Evolutionary conservation across 1,140 invertebrate species (phyloP).

Genomic region (Drosophila parvula): DNA sequence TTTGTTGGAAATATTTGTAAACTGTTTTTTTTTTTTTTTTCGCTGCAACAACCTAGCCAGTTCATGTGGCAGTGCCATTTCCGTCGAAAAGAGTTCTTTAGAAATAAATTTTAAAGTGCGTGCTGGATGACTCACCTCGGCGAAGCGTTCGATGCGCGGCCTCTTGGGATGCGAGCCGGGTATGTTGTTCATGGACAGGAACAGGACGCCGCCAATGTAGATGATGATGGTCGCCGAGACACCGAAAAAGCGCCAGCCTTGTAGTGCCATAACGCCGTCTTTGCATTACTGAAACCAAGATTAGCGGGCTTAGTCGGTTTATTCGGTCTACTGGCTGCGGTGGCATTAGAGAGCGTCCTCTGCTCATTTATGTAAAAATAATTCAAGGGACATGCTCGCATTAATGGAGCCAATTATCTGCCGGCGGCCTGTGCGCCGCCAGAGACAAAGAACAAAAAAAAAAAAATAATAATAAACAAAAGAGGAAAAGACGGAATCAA

Average conservation of each 20-base stretch:
- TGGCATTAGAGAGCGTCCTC: not conserved
- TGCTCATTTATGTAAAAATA: conserved; percentile 36
- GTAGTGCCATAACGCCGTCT: conserved; percentile 82
- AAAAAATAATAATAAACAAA: not conserved
- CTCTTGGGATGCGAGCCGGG: conserved; percentile 84
- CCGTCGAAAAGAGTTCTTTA: not conserved
- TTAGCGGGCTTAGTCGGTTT: conserved; percentile 7
- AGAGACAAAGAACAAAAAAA: not conserved
- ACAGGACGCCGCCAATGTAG: conserved; percentile 85
- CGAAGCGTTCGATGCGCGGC: conserved; percentile 65
- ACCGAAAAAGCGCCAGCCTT: conserved; percentile 85
- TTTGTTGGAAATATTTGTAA: not conserved
- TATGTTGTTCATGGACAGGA: conserved; percentile 86
- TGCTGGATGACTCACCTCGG: conserved; percentile 64
- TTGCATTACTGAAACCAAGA: conserved; percentile 75
- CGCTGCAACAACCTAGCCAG: not conserved
- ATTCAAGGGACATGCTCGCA: conserved; percentile 46
- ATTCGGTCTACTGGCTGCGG: not conserved
- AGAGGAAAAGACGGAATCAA: conserved; percentile 16
- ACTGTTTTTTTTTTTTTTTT: not conserved
- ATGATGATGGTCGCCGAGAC: conserved; percentile 85
- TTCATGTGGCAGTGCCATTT: not conserved
- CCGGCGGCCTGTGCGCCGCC: not conserved
- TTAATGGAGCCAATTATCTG: conserved; percentile 48
- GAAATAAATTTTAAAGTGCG: not conserved